Percentiles rank a stretch among this genome's conserved stretches.
Conservation (phyloP, 2,797 vertebrate genomes). For the Hydrophis major region DNA sequence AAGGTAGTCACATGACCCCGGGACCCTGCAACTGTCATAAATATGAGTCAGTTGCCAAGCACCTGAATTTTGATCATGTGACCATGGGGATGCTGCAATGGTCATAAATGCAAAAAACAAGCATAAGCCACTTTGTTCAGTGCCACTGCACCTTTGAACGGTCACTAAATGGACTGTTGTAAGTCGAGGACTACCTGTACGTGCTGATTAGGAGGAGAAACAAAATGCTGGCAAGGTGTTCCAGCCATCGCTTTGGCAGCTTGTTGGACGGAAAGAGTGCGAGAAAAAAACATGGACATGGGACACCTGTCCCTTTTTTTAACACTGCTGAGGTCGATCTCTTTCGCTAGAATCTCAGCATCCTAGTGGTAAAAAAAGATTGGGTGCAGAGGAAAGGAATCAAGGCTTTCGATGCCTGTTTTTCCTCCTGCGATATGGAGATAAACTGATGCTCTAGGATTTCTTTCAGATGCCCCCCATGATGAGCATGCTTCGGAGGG, state of each 20-base stretch:
- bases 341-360: background rate
- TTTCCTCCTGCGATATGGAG: background rate
- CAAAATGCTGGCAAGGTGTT: background rate
- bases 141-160: too few relatives aligned
- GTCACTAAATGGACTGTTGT: too few relatives aligned
- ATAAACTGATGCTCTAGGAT: constrained; percentile 3
- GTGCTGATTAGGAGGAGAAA: background rate
- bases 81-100: too few relatives aligned
- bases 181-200: too few relatives aligned
- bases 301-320: background rate
- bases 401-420: background rate
- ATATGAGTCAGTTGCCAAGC: too few relatives aligned
- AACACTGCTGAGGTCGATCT: background rate
- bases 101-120: too few relatives aligned
- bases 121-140: too few relatives aligned
- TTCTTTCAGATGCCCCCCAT: background rate
- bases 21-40: too few relatives aligned
- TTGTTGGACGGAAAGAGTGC: background rate
- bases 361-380: background rate
- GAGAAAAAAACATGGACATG: background rate
- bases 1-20: too few relatives aligned
- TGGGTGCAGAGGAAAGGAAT: background rate
- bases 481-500: constrained; percentile 17
- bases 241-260: background rate
- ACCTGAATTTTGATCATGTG: too few relatives aligned